A percentile compares a stretch with the other conserved stretches of the same genome.
Evolutionary conservation across 2,113 vertebrate genomes (phyloP).

Genomic region (Neolamprologus falcicula): DNA sequence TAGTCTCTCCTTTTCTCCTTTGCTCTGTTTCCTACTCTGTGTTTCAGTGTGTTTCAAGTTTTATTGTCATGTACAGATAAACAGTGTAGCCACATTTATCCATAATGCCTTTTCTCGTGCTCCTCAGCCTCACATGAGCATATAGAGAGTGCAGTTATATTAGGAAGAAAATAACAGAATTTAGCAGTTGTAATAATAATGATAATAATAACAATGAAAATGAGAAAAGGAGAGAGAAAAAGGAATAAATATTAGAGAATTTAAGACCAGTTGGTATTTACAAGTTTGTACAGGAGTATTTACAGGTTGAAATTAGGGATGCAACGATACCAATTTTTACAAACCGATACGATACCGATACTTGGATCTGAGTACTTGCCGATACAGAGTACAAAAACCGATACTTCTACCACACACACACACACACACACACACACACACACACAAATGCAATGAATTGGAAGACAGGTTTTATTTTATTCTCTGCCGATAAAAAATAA

Average conservation of each 20-base stretch:
- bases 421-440: no score
- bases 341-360: no score
- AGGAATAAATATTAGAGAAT: background rate
- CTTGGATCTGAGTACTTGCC: no score
- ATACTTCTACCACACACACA: no score
- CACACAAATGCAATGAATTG: no score
- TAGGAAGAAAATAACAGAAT: background rate
- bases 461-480: no score
- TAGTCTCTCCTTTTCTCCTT: background rate
- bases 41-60: background rate
- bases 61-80: background rate
- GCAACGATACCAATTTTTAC: no score
- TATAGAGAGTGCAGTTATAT: background rate
- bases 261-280: background rate
- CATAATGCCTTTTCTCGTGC: background rate
- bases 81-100: background rate
- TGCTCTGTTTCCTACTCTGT: background rate
- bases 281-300: fast-evolving
- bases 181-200: background rate
- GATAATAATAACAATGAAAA: background rate
- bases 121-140: background rate
- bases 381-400: no score
- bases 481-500: no score
- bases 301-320: background rate
- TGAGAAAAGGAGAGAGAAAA: background rate